These are phyloP conservation scores for Drosophila atripex DNA, from an alignment of 2,888 invertebrate species.

Conservation along the genomic window DNA sequence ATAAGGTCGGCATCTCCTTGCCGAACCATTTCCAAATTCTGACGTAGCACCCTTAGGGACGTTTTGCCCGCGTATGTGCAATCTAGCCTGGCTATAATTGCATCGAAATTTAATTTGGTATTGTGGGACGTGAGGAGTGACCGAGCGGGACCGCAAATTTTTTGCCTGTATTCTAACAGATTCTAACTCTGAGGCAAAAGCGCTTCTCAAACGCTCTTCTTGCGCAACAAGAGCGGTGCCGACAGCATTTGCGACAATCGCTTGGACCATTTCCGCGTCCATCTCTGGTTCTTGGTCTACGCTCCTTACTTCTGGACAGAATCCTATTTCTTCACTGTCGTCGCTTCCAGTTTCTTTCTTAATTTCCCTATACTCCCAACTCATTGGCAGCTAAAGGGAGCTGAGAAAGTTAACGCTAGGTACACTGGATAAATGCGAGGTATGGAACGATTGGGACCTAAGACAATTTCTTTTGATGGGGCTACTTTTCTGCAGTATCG, in stretches of 20 bases:
- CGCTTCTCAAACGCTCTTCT: background rate
- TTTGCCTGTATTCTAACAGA: background rate
- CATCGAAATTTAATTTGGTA: too few species aligned
- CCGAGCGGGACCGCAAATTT: background rate
- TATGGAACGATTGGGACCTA: too few species aligned
- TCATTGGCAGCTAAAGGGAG: too few species aligned
- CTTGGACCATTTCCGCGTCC: background rate
- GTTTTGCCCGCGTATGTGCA: too few species aligned
- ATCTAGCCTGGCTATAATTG: too few species aligned
- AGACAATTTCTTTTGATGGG: too few species aligned
- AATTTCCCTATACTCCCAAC: background rate
- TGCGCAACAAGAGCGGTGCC: background rate
- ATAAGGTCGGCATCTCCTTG: too few species aligned
- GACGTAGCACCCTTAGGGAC: too few species aligned
- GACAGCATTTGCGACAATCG: background rate
- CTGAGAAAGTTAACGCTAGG: background rate
- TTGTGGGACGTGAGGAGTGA: background rate
- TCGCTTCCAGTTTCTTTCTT: background rate
- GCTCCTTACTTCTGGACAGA: background rate
- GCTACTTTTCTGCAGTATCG: too few species aligned
- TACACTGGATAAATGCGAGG: background rate
- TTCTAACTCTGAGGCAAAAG: background rate
- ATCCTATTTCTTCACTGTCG: slow-evolving; percentile 5
- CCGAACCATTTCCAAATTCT: too few species aligned
- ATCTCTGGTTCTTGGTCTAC: slow-evolving; percentile 6